Evolutionary conservation across 2,888 invertebrate species (phyloP), one percentile per base, ranked within the genome.

Genomic region (Agrotis segetum): DNA sequence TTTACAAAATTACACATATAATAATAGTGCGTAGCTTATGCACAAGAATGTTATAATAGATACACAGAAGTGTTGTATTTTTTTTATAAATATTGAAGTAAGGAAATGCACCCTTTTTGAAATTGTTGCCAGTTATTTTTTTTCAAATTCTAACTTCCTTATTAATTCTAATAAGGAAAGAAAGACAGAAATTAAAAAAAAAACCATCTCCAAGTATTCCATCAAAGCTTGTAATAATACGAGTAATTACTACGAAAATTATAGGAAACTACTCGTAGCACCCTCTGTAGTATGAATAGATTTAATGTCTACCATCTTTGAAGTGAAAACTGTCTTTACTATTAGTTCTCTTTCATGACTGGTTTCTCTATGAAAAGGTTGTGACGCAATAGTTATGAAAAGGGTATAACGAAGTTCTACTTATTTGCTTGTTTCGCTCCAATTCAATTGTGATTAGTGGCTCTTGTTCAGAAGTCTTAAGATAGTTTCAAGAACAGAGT

Each of bases 281-380:
- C 24, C 24, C 3, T 40, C 50, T 40, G 65, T 17, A 1, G 0
- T 9, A 47, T 75, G 58, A 72, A 73, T 44, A 67, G 19, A 53
- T 67, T 75, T 40, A 52, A 24, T 13, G 40, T 11, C n/a, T 13
- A 46, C 7, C n/a, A 46, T 74, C 16, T 34, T 56, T 73, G 13
- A 44, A 21, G 40, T 67, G 34, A 14, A 7, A 67, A 24, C 49
- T 53, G 24, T 16, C 16, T 24, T 21, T 24, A 7, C 16, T 9
- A 16, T 46, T 46, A 46, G 7, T 59, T 44, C 9, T 11, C 52
- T 24, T 29, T 40, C 19, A 71, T 46, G 4, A n/a, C 17, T 44
- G 3, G 24, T 14, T 47, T 21, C 1, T n/a, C 55, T 24, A 29
- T 29, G 24, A 16, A 29, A 44, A 56, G 6, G 13, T 56, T 14